Conservation (phyloP, 2,797 vertebrate genomes). For the Bovichtus diacanthus region DNA sequence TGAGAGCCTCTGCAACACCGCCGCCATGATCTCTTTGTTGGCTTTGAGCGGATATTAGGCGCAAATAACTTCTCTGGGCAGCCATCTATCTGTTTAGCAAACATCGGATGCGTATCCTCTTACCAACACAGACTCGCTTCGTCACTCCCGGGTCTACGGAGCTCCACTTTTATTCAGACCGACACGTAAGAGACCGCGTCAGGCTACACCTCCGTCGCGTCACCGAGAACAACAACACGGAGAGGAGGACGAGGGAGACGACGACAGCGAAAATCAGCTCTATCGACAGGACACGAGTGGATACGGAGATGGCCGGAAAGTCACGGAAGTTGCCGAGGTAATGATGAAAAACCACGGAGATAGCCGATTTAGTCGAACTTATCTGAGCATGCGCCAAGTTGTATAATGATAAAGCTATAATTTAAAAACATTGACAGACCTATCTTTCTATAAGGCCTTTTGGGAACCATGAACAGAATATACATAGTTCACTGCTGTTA, state of each 20-base stretch:
- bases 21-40: conserved; percentile 93
- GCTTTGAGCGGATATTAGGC: conserved; percentile 80
- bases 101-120: conserved; percentile 94
- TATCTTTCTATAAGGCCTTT: neutral
- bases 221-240: conserved; percentile 92
- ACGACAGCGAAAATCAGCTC: conserved; percentile 81
- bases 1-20: conserved; percentile 91
- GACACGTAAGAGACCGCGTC: conserved; percentile 99
- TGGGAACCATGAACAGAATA: too few species aligned
- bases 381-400: conserved; percentile 35
- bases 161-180: conserved; percentile 99
- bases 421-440: neutral
- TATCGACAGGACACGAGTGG: conserved; percentile 67
- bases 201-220: conserved; percentile 99
- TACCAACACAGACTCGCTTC: conserved; percentile 98
- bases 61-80: conserved; percentile 69
- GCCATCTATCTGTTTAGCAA: conserved; percentile 88
- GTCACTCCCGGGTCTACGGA: conserved; percentile 97
- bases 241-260: conserved; percentile 83
- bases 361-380: conserved; percentile 23
- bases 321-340: conserved; percentile 58
- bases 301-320: conserved; percentile 64
- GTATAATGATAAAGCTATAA: neutral
- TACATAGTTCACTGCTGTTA: neutral
- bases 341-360: conserved; percentile 39